Base-by-base conservation (phyloP, 2,888 invertebrate species). In the Andrena hattorfiana region DNA sequence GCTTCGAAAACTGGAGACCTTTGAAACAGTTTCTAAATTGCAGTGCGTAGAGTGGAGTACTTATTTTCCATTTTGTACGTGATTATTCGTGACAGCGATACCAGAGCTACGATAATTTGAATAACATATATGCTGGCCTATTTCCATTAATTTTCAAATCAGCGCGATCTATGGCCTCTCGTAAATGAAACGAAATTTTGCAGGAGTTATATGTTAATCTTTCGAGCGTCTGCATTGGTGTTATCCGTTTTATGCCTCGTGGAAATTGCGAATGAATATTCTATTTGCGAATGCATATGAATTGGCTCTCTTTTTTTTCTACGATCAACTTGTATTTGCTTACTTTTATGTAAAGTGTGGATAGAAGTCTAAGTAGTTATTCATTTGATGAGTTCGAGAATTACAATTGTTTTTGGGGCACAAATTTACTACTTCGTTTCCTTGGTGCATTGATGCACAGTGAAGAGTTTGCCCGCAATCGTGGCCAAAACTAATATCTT, bases 141-240 rank as follows among this genome's bases (percentile, higher is more conserved):
- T 70, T 80, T 81, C 70, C 75, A 67, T 81, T 70, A 28, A 80
- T 74, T 69, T 54, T 51, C n/a, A 66, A 51, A 73, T 70, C 70
- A n/a, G 23, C 13, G 4, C 13, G 64, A 69, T 60, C 59, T 32
- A 6, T n/a, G 60, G 10, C 30, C 62, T 28, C 67, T 67, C 54
- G n/a, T 35, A 63, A 68, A 78, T 63, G 48, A 62, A 72, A 49
- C n/a, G 26, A 63, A 63, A 78, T 68, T n/a, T 10, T 23, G 6
- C 49, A 26, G 23, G 20, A 62, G 48, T 60, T 69, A 20, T 49
- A 51, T 32, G 69, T 60, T 49, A 69, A 70, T 60, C 32, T 20
- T 26, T 54, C 20, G 28, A 23, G 32, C 51, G 51, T 5, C 49
- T 56, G 56, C 8, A 56, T 23, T 10, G 56, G 56, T 13, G 56